These are phyloP conservation scores for Calephelis nemesis DNA, from an alignment of 1,140 invertebrate genomes.

Conservation along the genomic window DNA sequence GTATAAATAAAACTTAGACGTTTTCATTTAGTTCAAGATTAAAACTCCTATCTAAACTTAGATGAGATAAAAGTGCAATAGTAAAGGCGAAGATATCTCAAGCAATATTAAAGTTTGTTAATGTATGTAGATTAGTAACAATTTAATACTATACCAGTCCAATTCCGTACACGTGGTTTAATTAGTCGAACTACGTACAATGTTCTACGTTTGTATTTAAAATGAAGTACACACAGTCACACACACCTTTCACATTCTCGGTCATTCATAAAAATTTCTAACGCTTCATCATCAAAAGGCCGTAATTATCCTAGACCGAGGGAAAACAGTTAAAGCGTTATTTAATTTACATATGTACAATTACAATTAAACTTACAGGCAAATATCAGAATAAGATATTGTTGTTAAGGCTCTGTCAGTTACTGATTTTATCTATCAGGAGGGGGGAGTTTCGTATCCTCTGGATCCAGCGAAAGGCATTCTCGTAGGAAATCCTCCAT, in stretches of 20 bases:
- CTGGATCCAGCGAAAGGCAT: slow-evolving; percentile 90
- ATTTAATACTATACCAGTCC: slow-evolving; percentile 15
- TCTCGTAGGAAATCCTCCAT: slow-evolving; percentile 92
- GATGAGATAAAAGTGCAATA: slow-evolving; percentile 25
- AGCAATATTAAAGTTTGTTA: slow-evolving; percentile 27
- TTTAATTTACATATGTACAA: slow-evolving; percentile 75
- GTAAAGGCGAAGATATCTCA: slow-evolving; percentile 33
- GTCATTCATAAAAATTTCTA: slow-evolving; percentile 27
- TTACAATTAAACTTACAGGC: slow-evolving; percentile 20
- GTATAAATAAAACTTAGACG: neutral
- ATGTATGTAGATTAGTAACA: slow-evolving; percentile 13
- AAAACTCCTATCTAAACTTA: slow-evolving; percentile 30
- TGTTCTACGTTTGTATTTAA: slow-evolving; percentile 10
- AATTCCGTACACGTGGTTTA: slow-evolving; percentile 3
- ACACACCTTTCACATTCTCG: slow-evolving; percentile 11
- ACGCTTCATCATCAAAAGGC: slow-evolving; percentile 39
- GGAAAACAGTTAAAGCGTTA: slow-evolving; percentile 76
- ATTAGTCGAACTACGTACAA: neutral
- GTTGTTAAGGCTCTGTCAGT: slow-evolving; percentile 22
- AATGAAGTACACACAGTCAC: slow-evolving; percentile 7
- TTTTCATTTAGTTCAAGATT: slow-evolving; percentile 25
- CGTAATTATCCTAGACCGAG: slow-evolving; percentile 40
- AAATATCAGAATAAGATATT: slow-evolving; percentile 22
- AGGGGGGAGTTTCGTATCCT: slow-evolving; percentile 79
- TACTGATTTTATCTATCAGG: slow-evolving; percentile 72